Percentiles rank a stretch among this genome's conserved stretches.
phyloP scores from a whole-genome alignment of 2,888 invertebrate genomes.

The Eutolmus rufibarbis region DNA sequence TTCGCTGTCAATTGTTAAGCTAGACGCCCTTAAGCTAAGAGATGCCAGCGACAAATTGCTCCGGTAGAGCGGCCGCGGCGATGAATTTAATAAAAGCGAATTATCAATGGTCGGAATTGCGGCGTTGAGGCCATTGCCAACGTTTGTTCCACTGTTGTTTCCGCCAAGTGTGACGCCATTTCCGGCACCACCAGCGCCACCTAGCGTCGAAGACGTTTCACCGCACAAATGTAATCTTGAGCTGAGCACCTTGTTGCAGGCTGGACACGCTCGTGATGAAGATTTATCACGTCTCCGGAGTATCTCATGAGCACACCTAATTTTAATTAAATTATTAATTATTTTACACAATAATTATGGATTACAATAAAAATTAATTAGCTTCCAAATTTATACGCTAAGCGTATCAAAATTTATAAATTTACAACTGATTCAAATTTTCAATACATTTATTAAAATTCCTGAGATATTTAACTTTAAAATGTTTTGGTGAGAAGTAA shows the following conservation, averaged over 20 bases:
- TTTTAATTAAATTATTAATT: background rate
- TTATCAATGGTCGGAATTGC: slow-evolving; percentile 51
- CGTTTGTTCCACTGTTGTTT: background rate
- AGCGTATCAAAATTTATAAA: no score
- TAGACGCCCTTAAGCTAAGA: slow-evolving; percentile 60
- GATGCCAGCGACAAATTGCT: slow-evolving; percentile 62
- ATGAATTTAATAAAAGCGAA: slow-evolving; percentile 52
- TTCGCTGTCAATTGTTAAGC: slow-evolving; percentile 61
- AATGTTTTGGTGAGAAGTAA: no score
- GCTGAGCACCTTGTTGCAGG: slow-evolving; percentile 73
- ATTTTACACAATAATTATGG: no score
- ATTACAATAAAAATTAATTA: no score
- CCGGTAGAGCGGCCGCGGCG: slow-evolving; percentile 57
- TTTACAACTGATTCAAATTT: no score
- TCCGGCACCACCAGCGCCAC: background rate
- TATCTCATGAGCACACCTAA: slow-evolving; percentile 73
- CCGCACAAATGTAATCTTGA: slow-evolving; percentile 69
- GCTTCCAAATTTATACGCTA: no score
- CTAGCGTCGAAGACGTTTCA: slow-evolving; percentile 46
- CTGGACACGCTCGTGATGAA: slow-evolving; percentile 73
- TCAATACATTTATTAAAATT: no score
- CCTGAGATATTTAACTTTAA: no score
- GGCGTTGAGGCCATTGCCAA: background rate
- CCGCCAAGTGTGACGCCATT: background rate
- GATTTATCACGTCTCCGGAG: slow-evolving; percentile 70